These are phyloP conservation scores for Acrossocheilus wenchowensis DNA, from an alignment of 2,797 vertebrate genomes.

Conservation along the genomic window DNA sequence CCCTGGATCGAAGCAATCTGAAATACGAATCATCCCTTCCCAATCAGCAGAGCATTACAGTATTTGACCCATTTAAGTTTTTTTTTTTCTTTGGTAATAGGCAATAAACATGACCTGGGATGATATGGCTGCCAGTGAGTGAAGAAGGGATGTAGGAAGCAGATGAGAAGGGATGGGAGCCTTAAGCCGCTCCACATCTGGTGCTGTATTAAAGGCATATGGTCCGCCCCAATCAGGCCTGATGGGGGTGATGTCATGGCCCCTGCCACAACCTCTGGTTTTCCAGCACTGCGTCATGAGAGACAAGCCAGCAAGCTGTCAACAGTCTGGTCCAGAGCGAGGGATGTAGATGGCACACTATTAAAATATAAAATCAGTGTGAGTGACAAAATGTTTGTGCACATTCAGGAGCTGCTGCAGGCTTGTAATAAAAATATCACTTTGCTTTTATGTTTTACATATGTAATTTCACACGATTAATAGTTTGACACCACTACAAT, in stretches of 20 bases:
- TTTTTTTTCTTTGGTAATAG: constrained; percentile 63
- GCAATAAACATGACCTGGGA: constrained; percentile 69
- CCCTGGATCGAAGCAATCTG: constrained; percentile 64
- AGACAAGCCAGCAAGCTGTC: constrained; percentile 74
- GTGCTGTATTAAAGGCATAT: constrained; percentile 83
- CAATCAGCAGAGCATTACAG: constrained; percentile 66
- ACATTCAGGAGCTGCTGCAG: background rate
- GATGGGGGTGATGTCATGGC: constrained; percentile 82
- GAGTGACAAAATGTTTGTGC: background rate
- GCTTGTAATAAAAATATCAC: background rate
- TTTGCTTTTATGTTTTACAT: background rate
- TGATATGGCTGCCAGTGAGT: constrained; percentile 65
- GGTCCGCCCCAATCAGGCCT: constrained; percentile 79
- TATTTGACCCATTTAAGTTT: constrained; percentile 69
- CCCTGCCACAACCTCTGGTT: constrained; percentile 68
- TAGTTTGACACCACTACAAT: too few species aligned
- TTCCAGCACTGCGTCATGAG: constrained; percentile 67
- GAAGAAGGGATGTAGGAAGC: constrained; percentile 49
- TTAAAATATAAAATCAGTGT: constrained; percentile 37
- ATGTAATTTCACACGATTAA: background rate
- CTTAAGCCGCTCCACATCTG: constrained; percentile 76
- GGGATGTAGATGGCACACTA: constrained; percentile 32
- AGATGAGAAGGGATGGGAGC: constrained; percentile 48
- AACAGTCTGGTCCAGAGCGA: constrained; percentile 68
- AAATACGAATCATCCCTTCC: constrained; percentile 71